These are phyloP conservation scores for Myotis davidii DNA, from an alignment of 2,113 vertebrate species.

Conservation along the genomic window DNA sequence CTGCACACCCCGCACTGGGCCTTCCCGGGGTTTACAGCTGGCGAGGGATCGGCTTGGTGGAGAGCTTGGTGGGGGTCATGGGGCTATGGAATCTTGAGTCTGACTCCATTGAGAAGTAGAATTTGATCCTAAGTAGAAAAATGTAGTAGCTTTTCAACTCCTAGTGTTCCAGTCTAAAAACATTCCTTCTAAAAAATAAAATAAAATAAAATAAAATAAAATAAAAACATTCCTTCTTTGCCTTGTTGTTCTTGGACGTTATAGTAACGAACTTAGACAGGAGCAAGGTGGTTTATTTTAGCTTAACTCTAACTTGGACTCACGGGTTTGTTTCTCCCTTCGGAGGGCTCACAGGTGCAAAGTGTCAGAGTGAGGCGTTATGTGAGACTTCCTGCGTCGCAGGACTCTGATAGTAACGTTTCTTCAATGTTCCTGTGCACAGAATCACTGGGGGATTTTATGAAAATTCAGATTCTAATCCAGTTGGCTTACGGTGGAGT, in stretches of 20 bases:
- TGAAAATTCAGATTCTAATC: conserved; percentile 34
- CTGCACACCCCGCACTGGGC: not conserved
- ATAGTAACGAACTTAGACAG: not conserved
- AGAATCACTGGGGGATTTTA: not conserved
- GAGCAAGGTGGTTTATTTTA: conserved; percentile 2
- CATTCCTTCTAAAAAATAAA: not conserved
- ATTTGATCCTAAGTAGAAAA: not conserved
- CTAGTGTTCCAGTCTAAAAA: not conserved
- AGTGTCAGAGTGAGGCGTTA: not conserved
- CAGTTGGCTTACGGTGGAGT: not conserved
- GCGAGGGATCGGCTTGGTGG: not conserved
- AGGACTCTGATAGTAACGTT: no score
- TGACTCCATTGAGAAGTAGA: not conserved
- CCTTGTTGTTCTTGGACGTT: not conserved
- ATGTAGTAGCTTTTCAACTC: not conserved
- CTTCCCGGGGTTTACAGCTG: not conserved
- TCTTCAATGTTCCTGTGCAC: not conserved
- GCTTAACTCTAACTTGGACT: not conserved
- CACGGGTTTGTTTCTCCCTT: not conserved
- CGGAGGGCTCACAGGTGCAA: not conserved
- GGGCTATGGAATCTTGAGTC: not conserved
- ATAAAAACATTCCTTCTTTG: not conserved
- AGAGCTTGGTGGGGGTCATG: not conserved
- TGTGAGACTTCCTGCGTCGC: no score
- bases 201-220: no score